A percentile compares a stretch with the other conserved stretches of the same genome.
These are phyloP conservation scores for Acromyrmex echinatior DNA, from an alignment of 1,140 invertebrate genomes.

Conservation along the genomic window DNA sequence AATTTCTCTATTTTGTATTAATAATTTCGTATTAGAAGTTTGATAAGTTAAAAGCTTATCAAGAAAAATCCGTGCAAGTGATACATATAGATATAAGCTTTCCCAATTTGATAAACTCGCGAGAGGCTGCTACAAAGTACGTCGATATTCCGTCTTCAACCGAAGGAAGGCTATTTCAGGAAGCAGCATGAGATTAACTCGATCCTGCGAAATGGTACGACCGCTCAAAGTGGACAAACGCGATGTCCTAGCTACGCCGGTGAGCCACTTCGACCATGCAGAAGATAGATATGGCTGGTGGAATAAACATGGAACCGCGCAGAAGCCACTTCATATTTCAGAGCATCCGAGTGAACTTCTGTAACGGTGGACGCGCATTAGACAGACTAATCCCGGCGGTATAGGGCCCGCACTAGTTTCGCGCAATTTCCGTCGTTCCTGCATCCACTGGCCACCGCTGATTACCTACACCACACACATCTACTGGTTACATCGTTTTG, in stretches of 20 bases:
- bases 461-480: conserved; percentile 66
- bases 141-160: conserved; percentile 51
- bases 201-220: conserved; percentile 56
- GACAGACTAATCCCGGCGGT: conserved; percentile 70
- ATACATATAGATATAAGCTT: conserved; percentile 14
- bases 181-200: conserved; percentile 60
- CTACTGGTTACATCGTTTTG: conserved; percentile 53
- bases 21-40: not conserved
- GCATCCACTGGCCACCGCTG: conserved; percentile 66
- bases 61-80: not conserved
- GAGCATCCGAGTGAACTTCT: conserved; percentile 66
- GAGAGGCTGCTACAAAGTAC: not conserved
- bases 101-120: conserved; percentile 22
- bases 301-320: conserved; percentile 64
- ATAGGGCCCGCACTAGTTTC: conserved; percentile 67
- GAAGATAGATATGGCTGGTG: conserved; percentile 64
- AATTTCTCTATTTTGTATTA: not conserved
- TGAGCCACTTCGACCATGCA: conserved; percentile 59
- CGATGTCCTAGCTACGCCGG: conserved; percentile 50
- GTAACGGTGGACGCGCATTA: conserved; percentile 65
- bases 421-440: conserved; percentile 69
- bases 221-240: conserved; percentile 59
- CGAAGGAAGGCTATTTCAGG: conserved; percentile 46
- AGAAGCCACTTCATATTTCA: conserved; percentile 71
- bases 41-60: not conserved